Evolutionary conservation across 2,888 invertebrate species (phyloP), one percentile per base, ranked within the genome.

Genomic region (Alentia gelatinosa): DNA sequence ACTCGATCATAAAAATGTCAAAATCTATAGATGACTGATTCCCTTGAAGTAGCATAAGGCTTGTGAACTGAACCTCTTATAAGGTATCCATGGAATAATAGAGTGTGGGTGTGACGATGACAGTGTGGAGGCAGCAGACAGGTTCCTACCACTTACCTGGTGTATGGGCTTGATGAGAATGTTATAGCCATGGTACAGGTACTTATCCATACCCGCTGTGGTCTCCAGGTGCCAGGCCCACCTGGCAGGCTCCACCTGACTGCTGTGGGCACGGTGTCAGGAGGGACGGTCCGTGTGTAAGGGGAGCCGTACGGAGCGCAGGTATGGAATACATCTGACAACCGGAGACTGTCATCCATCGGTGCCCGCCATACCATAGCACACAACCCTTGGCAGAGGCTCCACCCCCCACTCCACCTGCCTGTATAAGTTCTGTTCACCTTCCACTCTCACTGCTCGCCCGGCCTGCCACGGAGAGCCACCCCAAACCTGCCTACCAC

Each of bases 121-220:
- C n/a, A n/a, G n/a, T n/a, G n/a, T n/a, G n/a, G n/a, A n/a, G n/a
- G n/a, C n/a, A n/a, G n/a, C n/a, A n/a, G n/a, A n/a, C n/a, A n/a
- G n/a, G n/a, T n/a, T n/a, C n/a, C n/a, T n/a, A n/a, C n/a, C n/a
- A n/a, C n/a, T n/a, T 42, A 84, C 84, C 84, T 84, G 40, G 7
- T 84, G 40, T 23, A 40, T 26, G n/a, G 84, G 84, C 42, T 84
- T 84, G 42, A 84, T 84, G 40, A 84, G 84, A n/a, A 84, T 84
- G 84, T 84, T 84, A 84, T 84, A 84, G 37, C 84, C 84, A 84
- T 84, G 84, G 84, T 42, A 84, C 5, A 84, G 84, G n/a, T 84
- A 84, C 26, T 84, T 84, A 26, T 84, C 84, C 84, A 84, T 84
- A 40, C 84, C 39, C 63, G 5, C 5, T 63, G 63, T 79, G n/a